These are phyloP conservation scores for Artibeus lituratus DNA, from an alignment of 2,797 vertebrate species.

Conservation along the genomic window DNA sequence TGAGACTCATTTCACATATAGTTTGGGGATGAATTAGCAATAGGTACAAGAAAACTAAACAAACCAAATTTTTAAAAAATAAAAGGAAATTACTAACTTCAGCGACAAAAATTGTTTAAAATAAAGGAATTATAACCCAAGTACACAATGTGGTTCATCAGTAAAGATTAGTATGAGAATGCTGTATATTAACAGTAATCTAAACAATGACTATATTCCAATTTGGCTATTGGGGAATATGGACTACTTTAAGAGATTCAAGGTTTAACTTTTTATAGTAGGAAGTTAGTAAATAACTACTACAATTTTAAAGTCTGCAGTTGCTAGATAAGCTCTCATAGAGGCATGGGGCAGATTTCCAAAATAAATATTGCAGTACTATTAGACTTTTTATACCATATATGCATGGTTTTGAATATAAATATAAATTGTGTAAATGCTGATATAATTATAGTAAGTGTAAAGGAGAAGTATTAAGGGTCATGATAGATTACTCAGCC, in stretches of 20 bases:
- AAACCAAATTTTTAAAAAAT: background rate
- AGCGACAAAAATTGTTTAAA: too few species aligned
- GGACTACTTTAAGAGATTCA: background rate
- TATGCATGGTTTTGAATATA: background rate
- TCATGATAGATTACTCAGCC: background rate
- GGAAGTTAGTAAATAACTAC: background rate
- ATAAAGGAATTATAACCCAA: background rate
- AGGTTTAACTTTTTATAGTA: background rate
- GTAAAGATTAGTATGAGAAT: background rate
- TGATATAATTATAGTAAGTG: background rate
- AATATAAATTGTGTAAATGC: background rate
- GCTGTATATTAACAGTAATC: background rate
- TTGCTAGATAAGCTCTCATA: background rate
- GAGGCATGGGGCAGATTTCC: background rate
- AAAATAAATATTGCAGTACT: background rate
- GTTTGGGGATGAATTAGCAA: background rate
- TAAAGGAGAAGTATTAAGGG: background rate
- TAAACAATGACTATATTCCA: background rate
- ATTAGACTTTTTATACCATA: background rate
- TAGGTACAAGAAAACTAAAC: background rate
- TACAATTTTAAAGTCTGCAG: background rate
- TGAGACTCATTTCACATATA: background rate
- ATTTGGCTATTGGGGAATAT: background rate
- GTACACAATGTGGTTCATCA: background rate
- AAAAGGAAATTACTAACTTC: background rate